A percentile compares a stretch with the other conserved stretches of the same genome.
phyloP scores from a whole-genome alignment of 1,140 invertebrate species.

The Piezodorus guildinii region DNA sequence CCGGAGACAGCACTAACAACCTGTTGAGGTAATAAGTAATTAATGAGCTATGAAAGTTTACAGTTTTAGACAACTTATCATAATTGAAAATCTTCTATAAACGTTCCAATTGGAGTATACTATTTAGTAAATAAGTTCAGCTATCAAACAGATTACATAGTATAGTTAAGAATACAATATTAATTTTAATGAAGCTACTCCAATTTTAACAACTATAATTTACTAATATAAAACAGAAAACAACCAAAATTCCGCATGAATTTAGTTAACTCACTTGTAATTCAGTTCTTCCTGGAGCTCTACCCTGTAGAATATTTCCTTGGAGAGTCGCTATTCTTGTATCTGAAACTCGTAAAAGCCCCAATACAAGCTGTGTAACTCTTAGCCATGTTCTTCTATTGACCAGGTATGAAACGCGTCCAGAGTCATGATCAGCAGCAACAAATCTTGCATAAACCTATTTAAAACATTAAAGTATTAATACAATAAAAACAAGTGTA shows the following conservation, averaged over 20 bases:
- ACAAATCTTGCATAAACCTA: slow-evolving; percentile 73
- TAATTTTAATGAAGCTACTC: too few species aligned
- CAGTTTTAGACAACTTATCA: too few species aligned
- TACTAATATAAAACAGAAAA: background rate
- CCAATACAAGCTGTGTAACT: slow-evolving; percentile 80
- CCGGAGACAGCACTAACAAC: slow-evolving; percentile 85
- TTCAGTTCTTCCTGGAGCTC: slow-evolving; percentile 79
- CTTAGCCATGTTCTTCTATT: slow-evolving; percentile 74
- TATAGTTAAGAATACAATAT: too few species aligned
- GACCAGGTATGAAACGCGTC: slow-evolving; percentile 77
- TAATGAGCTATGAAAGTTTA: too few species aligned
- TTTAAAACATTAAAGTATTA: slow-evolving; percentile 15
- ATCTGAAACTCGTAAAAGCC: slow-evolving; percentile 74
- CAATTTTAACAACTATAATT: too few species aligned
- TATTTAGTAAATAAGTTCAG: too few species aligned
- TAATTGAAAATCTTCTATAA: too few species aligned
- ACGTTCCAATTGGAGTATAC: too few species aligned
- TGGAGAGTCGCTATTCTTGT: slow-evolving; percentile 72
- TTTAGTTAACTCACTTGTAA: slow-evolving; percentile 54
- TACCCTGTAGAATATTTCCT: slow-evolving; percentile 70
- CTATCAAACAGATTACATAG: too few species aligned
- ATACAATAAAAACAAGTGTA: too few species aligned
- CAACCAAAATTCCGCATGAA: background rate
- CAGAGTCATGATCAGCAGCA: slow-evolving; percentile 81
- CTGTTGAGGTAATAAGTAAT: slow-evolving; percentile 32